Conservation (phyloP, 1,140 invertebrate genomes). For the Venturia canescens region DNA sequence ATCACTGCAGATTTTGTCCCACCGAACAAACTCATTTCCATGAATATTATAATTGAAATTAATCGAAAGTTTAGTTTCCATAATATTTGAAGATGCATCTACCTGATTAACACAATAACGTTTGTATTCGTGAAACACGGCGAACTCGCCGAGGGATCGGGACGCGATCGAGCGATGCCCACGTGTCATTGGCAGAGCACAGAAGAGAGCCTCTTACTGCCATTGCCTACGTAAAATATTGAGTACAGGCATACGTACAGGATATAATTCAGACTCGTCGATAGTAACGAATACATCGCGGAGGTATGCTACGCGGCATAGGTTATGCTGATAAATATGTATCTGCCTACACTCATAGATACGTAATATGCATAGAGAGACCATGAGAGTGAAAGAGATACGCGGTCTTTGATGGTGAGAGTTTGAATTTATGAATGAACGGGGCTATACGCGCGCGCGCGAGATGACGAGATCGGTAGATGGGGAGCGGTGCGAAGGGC, state of each 20-base stretch:
- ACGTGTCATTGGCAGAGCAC: constrained; percentile 2
- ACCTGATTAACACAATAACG: neutral
- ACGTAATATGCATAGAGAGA: constrained; percentile 20
- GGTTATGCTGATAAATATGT: neutral
- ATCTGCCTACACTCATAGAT: constrained; percentile 28
- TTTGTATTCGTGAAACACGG: constrained; percentile 27
- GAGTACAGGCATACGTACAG: constrained; percentile 23
- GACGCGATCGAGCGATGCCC: too few species aligned
- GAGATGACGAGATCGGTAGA: constrained; percentile 30
- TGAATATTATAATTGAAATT: too few species aligned
- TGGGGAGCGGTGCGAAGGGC: constrained; percentile 68
- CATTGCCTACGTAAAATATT: constrained; percentile 32
- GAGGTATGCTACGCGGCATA: neutral
- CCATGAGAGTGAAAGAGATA: constrained; percentile 52
- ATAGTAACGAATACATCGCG: neutral
- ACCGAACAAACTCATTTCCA: too few species aligned
- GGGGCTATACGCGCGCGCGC: neutral
- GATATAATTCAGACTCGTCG: neutral
- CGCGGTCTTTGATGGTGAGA: constrained; percentile 41
- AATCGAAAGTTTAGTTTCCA: neutral
- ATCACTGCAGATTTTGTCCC: too few species aligned
- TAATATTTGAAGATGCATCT: neutral
- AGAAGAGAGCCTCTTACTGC: neutral
- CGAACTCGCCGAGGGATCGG: neutral
- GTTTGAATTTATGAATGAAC: constrained; percentile 56